A percentile compares a stretch with the other conserved stretches of the same genome.
These are phyloP conservation scores for Digitonthophagus gazella DNA, from an alignment of 2,888 invertebrate species.

Conservation along the genomic window DNA sequence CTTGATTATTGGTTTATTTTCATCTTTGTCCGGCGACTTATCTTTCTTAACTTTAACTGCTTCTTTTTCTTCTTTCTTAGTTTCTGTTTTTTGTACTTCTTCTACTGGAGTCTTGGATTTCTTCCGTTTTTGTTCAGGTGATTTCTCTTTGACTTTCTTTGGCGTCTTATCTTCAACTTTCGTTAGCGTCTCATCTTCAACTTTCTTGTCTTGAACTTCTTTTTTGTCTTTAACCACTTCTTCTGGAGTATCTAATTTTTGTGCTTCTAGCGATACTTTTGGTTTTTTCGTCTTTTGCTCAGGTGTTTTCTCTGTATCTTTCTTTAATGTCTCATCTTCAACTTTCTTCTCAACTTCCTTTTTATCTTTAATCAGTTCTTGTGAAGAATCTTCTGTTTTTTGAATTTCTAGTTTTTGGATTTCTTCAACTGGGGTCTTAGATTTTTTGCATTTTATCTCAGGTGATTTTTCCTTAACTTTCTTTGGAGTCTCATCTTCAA, in stretches of 20 bases:
- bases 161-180: slow-evolving; percentile 34
- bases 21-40: slow-evolving; percentile 34
- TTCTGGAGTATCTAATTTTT: slow-evolving; percentile 35
- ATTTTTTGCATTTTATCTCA: slow-evolving; percentile 30
- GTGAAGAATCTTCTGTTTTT: slow-evolving; percentile 32
- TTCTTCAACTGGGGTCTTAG: slow-evolving; percentile 31
- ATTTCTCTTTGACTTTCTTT: slow-evolving; percentile 27
- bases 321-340: slow-evolving; percentile 33
- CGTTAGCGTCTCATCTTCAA: slow-evolving; percentile 33
- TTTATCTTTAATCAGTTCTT: slow-evolving; percentile 29
- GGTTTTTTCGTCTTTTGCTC: slow-evolving; percentile 30
- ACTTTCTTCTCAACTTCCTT: slow-evolving; percentile 29
- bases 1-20: slow-evolving; percentile 28
- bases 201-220: slow-evolving; percentile 29
- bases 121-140: slow-evolving; percentile 22
- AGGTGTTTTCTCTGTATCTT: slow-evolving; percentile 36
- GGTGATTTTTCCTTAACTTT: slow-evolving; percentile 34
- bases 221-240: slow-evolving; percentile 28
- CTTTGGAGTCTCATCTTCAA: slow-evolving; percentile 32
- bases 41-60: slow-evolving; percentile 31
- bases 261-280: slow-evolving; percentile 31
- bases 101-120: slow-evolving; percentile 26
- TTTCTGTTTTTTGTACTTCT: slow-evolving; percentile 30
- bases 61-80: slow-evolving; percentile 29
- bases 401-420: slow-evolving; percentile 33